Percentiles rank a stretch among this genome's conserved stretches.
Evolutionary conservation across 2,113 vertebrate genomes (phyloP).

Genomic region (Tyto alba): DNA sequence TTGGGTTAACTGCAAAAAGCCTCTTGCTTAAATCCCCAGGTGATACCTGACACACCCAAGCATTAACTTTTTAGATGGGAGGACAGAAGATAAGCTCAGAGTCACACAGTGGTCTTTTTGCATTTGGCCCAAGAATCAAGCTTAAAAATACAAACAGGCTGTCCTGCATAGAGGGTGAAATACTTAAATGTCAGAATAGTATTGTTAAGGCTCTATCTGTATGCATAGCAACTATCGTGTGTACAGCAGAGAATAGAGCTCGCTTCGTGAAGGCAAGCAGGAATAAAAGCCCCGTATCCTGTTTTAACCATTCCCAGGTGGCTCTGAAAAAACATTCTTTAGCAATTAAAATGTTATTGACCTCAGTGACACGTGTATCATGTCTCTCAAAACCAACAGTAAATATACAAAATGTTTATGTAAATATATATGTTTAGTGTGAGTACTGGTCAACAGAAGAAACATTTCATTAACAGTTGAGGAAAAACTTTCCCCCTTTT

Average conservation of each 20-base stretch:
- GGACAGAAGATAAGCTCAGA: constrained; percentile 74
- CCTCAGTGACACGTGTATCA: constrained; percentile 59
- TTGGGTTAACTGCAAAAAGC: constrained; percentile 76
- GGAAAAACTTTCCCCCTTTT: neutral
- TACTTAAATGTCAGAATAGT: constrained; percentile 76
- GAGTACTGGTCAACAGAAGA: neutral
- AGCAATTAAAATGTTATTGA: constrained; percentile 71
- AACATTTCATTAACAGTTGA: neutral
- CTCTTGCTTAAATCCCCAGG: constrained; percentile 75
- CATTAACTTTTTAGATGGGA: constrained; percentile 70
- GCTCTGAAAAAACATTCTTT: constrained; percentile 53
- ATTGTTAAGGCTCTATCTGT: constrained; percentile 77
- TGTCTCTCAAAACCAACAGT: constrained; percentile 51
- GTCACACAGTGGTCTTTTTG: constrained; percentile 78
- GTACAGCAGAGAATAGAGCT: constrained; percentile 63
- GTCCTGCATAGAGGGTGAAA: constrained; percentile 68
- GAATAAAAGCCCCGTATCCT: constrained; percentile 72
- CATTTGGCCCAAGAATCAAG: constrained; percentile 73
- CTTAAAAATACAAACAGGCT: constrained; percentile 75
- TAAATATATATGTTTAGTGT: constrained; percentile 25
- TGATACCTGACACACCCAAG: constrained; percentile 78
- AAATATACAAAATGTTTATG: constrained; percentile 68
- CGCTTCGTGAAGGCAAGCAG: constrained; percentile 64
- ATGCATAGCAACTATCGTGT: constrained; percentile 74
- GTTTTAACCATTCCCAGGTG: constrained; percentile 73